These are phyloP conservation scores for Parazoanthus atlanticus DNA, from an alignment of 92 coral and sea anemone genomes.

Conservation along the genomic window DNA sequence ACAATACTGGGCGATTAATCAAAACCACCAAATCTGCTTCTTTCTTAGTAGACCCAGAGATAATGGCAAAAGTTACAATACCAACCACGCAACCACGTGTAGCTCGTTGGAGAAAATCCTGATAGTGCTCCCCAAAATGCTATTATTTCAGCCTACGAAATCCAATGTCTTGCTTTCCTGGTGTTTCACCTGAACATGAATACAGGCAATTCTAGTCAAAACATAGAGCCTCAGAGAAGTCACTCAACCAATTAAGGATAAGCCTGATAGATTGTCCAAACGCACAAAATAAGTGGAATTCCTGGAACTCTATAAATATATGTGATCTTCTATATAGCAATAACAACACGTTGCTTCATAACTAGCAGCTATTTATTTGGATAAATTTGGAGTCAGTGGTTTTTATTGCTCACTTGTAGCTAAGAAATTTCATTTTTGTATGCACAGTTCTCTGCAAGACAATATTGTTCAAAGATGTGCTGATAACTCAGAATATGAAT, in stretches of 20 bases:
- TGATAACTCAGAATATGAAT: no score
- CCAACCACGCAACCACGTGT: slow-evolving; percentile 62
- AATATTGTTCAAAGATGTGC: not conserved
- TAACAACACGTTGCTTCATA: not conserved
- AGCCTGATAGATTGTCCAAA: not conserved
- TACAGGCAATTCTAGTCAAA: not conserved
- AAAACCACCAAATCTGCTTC: slow-evolving; percentile 72
- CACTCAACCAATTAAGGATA: not conserved
- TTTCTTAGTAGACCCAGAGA: slow-evolving; percentile 78
- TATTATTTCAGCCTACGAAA: not conserved
- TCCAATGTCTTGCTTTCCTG: not conserved
- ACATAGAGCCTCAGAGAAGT: not conserved
- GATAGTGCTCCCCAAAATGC: not conserved
- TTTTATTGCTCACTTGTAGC: slow-evolving; percentile 20
- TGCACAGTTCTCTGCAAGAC: not conserved
- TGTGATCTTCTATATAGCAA: no score
- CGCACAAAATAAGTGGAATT: not conserved
- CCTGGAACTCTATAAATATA: not conserved
- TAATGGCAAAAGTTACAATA: slow-evolving; percentile 67
- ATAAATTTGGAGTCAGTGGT: not conserved
- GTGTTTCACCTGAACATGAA: not conserved
- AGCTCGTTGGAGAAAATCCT: slow-evolving; percentile 35
- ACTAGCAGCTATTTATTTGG: no score
- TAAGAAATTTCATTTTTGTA: no score
- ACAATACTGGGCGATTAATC: slow-evolving; percentile 87